Conservation (phyloP, 2,113 vertebrate species). For the Atrichornis clamosus region DNA sequence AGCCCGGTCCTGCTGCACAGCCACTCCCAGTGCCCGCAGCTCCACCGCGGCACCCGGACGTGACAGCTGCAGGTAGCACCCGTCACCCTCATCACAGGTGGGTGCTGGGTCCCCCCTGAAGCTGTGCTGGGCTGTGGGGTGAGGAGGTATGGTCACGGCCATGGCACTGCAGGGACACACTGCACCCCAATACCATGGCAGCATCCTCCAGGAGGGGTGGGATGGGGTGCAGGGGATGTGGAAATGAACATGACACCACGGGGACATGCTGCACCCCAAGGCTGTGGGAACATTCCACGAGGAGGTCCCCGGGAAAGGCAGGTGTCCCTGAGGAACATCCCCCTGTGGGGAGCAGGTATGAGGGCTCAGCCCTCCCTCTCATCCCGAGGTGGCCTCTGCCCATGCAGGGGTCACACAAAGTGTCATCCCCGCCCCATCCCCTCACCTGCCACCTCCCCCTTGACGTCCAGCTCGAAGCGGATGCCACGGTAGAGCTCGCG, state of each 20-base stretch:
- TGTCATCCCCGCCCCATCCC: rapidly evolving
- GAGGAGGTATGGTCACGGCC: neutral
- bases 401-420: rapidly evolving
- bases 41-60: constrained; percentile 78
- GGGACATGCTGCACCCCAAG: neutral
- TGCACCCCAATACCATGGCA: rapidly evolving
- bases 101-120: neutral
- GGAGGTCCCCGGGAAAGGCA: neutral
- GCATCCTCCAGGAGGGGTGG: neutral
- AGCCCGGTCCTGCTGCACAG: constrained; percentile 63
- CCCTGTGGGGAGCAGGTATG: rapidly evolving
- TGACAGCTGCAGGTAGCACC: constrained; percentile 85
- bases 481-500: constrained; percentile 76
- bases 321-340: neutral
- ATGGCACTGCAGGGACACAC: rapidly evolving
- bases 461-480: constrained; percentile 69
- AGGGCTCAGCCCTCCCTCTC: neutral
- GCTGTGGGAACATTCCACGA: neutral
- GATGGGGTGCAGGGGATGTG: neutral
- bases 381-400: neutral
- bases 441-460: constrained; percentile 45
- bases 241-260: rapidly evolving
- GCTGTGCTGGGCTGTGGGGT: constrained; percentile 67
- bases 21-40: constrained; percentile 77
- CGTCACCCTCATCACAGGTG: constrained; percentile 80